Percentiles rank a stretch among this genome's conserved stretches.
phyloP scores from a whole-genome alignment of 1,140 invertebrate species.

The Belonocnema kinseyi region DNA sequence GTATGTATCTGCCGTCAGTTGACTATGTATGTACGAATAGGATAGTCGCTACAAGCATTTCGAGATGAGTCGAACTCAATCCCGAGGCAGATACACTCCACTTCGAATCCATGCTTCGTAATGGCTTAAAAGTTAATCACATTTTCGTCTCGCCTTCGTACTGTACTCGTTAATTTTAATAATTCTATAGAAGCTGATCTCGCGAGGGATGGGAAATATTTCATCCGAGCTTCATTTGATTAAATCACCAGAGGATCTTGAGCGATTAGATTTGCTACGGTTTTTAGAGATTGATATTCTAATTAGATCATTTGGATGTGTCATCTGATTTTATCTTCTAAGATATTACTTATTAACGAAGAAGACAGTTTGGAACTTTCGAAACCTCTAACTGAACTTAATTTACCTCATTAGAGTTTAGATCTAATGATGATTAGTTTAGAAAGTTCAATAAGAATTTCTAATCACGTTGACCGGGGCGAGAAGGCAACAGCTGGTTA shows the following conservation, averaged over 20 bases:
- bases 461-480: slow-evolving; percentile 13
- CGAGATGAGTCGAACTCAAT: slow-evolving; percentile 52
- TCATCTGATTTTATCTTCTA: too few species aligned
- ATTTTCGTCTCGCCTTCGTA: slow-evolving; percentile 21
- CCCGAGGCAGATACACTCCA: slow-evolving; percentile 16
- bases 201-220: slow-evolving; percentile 20
- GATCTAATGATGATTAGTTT: not conserved
- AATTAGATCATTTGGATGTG: not conserved
- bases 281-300: not conserved
- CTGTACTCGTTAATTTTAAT: slow-evolving; percentile 26
- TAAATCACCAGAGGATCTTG: not conserved
- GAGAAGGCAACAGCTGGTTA: slow-evolving; percentile 23
- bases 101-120: slow-evolving; percentile 1
- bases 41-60: slow-evolving; percentile 50
- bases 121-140: slow-evolving; percentile 27
- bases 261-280: not conserved
- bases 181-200: slow-evolving; percentile 27
- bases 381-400: not conserved
- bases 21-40: slow-evolving; percentile 41
- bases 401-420: not conserved
- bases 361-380: not conserved
- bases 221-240: slow-evolving; percentile 5
- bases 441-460: not conserved
- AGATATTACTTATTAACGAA: too few species aligned
- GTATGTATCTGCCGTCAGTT: slow-evolving; percentile 22